A percentile compares a stretch with the other conserved stretches of the same genome.
Evolutionary conservation across 1,140 invertebrate species (phyloP).

Genomic region (Amyelois transitella): DNA sequence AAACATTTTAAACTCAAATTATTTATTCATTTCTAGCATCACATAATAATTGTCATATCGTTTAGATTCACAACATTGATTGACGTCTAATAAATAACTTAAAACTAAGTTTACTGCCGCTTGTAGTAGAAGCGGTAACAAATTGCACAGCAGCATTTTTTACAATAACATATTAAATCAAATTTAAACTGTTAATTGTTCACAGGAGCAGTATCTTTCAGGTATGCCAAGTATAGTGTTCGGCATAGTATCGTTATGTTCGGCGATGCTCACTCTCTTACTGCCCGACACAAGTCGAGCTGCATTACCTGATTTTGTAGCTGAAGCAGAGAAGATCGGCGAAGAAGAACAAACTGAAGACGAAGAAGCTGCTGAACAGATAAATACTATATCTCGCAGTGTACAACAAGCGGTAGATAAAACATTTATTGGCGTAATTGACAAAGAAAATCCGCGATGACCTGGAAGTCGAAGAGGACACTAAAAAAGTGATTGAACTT

Average conservation of each 20-base stretch:
- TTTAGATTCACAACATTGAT: too few species aligned
- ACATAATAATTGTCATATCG: too few species aligned
- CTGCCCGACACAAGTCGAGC: conserved; percentile 51
- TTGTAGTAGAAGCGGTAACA: too few species aligned
- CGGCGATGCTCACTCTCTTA: conserved; percentile 40
- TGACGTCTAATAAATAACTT: too few species aligned
- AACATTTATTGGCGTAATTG: background rate
- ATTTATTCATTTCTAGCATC: too few species aligned
- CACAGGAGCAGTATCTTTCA: conserved; percentile 47
- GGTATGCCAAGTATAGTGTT: conserved; percentile 50
- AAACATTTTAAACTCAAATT: too few species aligned
- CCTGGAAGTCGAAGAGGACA: background rate
- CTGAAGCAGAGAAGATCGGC: conserved; percentile 46
- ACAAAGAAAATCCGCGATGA: background rate
- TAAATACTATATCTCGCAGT: background rate
- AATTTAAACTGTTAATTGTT: conserved; percentile 9
- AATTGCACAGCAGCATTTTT: too few species aligned
- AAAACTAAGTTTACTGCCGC: too few species aligned
- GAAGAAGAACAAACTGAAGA: conserved; percentile 3
- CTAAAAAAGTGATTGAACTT: background rate
- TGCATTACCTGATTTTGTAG: conserved; percentile 40
- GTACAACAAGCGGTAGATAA: background rate
- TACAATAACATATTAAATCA: too few species aligned
- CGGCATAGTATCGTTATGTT: conserved; percentile 39
- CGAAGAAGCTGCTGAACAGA: background rate